A percentile compares a stretch with the other conserved stretches of the same genome.
Evolutionary conservation across 2,888 invertebrate genomes (phyloP).

Genomic region (Isotomurus palustris): DNA sequence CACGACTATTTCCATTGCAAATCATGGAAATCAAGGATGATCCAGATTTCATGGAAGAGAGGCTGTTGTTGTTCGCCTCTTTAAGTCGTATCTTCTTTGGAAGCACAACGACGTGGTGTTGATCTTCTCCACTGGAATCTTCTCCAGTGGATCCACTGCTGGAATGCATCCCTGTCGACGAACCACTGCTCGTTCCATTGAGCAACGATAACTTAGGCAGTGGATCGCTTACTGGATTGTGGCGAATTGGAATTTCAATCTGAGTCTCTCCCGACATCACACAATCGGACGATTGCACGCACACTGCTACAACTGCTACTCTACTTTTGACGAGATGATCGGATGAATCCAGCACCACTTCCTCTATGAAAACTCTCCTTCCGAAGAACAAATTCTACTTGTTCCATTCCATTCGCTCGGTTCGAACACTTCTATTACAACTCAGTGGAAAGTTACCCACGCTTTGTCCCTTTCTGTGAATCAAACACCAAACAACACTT

Average conservation of each 20-base stretch:
- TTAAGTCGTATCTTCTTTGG: slow-evolving; percentile 43
- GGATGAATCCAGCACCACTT: not conserved
- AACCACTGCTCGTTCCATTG: slow-evolving; percentile 23
- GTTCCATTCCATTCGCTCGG: too few relatives aligned
- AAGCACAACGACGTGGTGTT: slow-evolving; percentile 31
- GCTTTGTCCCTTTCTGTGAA: too few relatives aligned
- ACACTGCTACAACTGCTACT: too few relatives aligned
- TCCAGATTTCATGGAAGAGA: slow-evolving; percentile 22
- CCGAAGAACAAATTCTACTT: too few relatives aligned
- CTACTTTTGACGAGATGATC: too few relatives aligned
- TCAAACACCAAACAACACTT: too few relatives aligned
- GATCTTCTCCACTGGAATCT: slow-evolving; percentile 40
- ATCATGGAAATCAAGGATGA: slow-evolving; percentile 33
- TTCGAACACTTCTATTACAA: too few relatives aligned
- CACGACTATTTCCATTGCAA: slow-evolving; percentile 21
- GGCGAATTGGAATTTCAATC: slow-evolving; percentile 39
- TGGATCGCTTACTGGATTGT: slow-evolving; percentile 19
- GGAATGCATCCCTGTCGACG: slow-evolving; percentile 20
- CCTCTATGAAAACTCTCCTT: too few relatives aligned
- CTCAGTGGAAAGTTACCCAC: too few relatives aligned
- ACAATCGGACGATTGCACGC: too few relatives aligned
- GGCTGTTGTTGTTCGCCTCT: slow-evolving; percentile 33
- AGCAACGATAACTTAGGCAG: slow-evolving; percentile 29
- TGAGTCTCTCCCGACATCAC: slow-evolving; percentile 7
- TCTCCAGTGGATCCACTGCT: slow-evolving; percentile 31